Conservation (phyloP, 64 coral and sea anemone genomes). For the Pocillopora verrucosa region DNA sequence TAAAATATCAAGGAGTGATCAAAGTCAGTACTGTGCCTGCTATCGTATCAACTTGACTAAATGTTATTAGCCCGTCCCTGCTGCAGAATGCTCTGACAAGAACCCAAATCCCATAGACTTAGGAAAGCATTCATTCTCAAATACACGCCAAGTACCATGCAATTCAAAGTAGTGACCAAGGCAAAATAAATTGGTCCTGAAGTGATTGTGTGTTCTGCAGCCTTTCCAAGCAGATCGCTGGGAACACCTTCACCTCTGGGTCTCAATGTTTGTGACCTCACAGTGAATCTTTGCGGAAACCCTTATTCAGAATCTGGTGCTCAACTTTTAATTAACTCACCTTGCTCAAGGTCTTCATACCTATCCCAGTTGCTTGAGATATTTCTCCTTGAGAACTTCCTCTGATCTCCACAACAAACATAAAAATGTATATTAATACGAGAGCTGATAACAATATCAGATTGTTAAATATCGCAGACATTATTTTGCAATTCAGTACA, state of each 20-base stretch:
- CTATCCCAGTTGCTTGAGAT: constrained; percentile 86
- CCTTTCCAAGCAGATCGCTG: not conserved
- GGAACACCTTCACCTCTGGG: not conserved
- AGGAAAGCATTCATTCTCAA: no score
- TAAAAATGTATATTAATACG: not conserved
- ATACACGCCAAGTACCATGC: no score
- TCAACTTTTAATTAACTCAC: not conserved
- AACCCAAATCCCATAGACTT: no score
- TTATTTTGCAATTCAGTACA: not conserved
- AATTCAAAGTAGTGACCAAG: no score
- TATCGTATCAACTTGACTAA: no score
- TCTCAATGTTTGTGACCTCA: not conserved
- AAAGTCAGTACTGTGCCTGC: no score
- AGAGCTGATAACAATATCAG: not conserved
- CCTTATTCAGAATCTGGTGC: not conserved
- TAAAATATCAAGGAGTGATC: no score
- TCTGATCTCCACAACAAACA: constrained; percentile 3
- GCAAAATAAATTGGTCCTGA: no score
- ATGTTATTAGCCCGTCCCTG: no score
- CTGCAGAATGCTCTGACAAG: no score
- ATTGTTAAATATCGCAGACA: not conserved
- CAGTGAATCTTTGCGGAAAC: not conserved
- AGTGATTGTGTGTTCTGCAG: no score
- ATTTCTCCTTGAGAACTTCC: constrained; percentile 81
- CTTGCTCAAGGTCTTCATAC: constrained; percentile 69